phyloP scores from a whole-genome alignment of 2,888 invertebrate genomes.

The Trissonchulus sp. region DNA sequence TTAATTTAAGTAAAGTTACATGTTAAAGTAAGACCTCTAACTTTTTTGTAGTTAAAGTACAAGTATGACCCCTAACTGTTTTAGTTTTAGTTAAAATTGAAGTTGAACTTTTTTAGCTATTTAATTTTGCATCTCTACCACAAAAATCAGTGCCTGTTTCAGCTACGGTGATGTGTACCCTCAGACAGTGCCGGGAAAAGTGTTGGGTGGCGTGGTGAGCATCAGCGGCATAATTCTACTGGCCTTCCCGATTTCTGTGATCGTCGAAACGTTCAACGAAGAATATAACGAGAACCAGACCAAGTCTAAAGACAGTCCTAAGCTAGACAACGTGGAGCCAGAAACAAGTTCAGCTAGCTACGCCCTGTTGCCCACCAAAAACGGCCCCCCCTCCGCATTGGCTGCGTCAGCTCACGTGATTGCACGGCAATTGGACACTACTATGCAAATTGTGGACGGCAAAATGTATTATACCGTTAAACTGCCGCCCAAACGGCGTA shows the following conservation, averaged over 20 bases:
- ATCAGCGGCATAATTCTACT: constrained; percentile 30
- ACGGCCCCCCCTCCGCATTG: neutral
- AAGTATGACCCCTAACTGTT: no score
- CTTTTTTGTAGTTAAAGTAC: no score
- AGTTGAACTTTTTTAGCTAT: no score
- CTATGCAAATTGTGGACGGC: neutral
- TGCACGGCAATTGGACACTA: neutral
- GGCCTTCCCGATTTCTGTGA: constrained; percentile 31
- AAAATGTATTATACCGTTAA: neutral
- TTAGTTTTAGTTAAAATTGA: no score
- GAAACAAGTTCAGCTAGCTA: neutral
- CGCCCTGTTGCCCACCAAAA: neutral
- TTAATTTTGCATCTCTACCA: no score
- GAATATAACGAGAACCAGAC: neutral
- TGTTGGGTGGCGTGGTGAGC: constrained; percentile 22
- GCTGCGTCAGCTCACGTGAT: neutral
- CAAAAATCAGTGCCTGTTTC: constrained; percentile 10
- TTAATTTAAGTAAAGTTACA: no score
- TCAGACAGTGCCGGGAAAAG: constrained; percentile 23
- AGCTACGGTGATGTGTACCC: constrained; percentile 24
- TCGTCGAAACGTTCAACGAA: constrained; percentile 30
- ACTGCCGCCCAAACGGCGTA: neutral
- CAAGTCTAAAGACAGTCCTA: neutral
- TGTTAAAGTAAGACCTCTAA: no score
- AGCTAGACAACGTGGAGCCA: neutral